Base-by-base conservation (phyloP, 2,888 invertebrate genomes). In the Scelioninae gen. 1 region DNA sequence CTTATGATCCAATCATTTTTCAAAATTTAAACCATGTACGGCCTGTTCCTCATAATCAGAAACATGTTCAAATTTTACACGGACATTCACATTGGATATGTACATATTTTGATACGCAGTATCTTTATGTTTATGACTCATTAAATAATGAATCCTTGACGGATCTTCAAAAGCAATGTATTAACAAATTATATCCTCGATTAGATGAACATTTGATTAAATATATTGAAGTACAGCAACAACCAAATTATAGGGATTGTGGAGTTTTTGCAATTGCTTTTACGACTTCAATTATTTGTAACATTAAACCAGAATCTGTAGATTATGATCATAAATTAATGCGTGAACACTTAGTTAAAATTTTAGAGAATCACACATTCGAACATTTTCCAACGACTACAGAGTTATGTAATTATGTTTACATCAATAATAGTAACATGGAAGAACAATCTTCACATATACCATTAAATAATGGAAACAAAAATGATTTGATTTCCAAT, bases 1-100 rank as follows among this genome's bases (percentile, higher is more conserved):
- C 68, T 13, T 68, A 68, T 45, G 68, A 53, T 31, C 68, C 68
- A 15, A 3, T 68, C 5, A 49, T 55, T 55, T 15, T 68, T 1
- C 55, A 53, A 31, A 68, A 13, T 0, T 15, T 11, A 11, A 11
- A 55, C 6, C 53, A 55, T 43, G 15, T 68, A 10, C 51, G 53
- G 23, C 53, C 66, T n/a, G n/a, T n/a, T n/a, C n/a, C n/a, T n/a
- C n/a, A n/a, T n/a, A n/a, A n/a, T n/a, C n/a, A n/a, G n/a, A n/a
- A n/a, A n/a, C n/a, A n/a, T n/a, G n/a, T n/a, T n/a, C n/a, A n/a
- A n/a, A n/a, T n/a, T n/a, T n/a, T 66, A 4, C 23, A 66, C 13
- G 11, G 66, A 2, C 16, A 15, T 8, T 11, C 13, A 11, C 66
- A 66, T 38, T 68, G 68, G 53, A 68, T 68, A 0, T 55, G 55